phyloP scores from a whole-genome alignment of 2,797 vertebrate species.

The Sorex maritimensis region DNA sequence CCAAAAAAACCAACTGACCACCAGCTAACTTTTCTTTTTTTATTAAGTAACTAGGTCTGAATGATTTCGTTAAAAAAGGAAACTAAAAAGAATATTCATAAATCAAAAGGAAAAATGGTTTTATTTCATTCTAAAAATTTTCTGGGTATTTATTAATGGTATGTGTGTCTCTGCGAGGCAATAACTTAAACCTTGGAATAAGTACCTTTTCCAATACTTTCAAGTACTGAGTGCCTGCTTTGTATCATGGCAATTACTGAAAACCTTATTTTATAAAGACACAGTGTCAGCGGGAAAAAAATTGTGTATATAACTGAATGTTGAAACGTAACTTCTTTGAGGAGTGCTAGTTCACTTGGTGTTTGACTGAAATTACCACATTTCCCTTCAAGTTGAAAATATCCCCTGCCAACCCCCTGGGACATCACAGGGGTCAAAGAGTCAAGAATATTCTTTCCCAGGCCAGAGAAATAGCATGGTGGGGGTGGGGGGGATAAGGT shows the following conservation, averaged over 20 bases:
- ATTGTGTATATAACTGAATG: not conserved
- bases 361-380: not conserved
- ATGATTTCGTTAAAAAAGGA: not conserved
- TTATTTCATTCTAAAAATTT: slow-evolving; percentile 36
- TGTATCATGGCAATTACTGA: not conserved
- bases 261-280: slow-evolving; percentile 20
- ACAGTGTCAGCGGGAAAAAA: not conserved
- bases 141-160: not conserved
- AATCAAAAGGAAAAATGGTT: slow-evolving; percentile 13
- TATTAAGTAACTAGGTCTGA: not conserved
- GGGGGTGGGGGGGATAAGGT: too few species aligned
- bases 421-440: not conserved
- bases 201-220: not conserved
- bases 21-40: not conserved
- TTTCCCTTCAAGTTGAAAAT: not conserved
- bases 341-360: not conserved
- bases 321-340: slow-evolving; percentile 35
- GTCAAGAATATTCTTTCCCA: not conserved
- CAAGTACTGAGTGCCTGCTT: not conserved
- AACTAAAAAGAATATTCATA: not conserved
- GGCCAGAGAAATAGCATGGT: too few species aligned
- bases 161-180: not conserved
- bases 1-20: slow-evolving; percentile 27
- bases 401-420: not conserved
- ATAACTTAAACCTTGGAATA: not conserved